Percentiles rank a stretch among this genome's conserved stretches.
phyloP scores from a whole-genome alignment of 2,113 vertebrate species.

The Mugil cephalus region DNA sequence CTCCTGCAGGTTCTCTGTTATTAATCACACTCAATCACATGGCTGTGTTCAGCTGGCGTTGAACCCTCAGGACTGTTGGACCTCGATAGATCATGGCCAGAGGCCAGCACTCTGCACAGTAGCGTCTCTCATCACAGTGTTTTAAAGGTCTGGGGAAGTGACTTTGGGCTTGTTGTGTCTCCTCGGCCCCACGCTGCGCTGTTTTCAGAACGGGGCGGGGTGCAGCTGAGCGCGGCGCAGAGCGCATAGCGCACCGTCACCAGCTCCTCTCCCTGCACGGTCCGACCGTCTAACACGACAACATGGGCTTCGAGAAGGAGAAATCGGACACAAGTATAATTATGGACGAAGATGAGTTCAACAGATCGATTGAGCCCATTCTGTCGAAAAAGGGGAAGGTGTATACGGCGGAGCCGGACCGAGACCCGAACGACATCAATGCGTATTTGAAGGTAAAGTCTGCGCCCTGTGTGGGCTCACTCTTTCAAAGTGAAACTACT shows the following conservation, averaged over 20 bases:
- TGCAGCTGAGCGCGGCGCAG: slow-evolving; percentile 42
- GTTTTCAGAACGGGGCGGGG: slow-evolving; percentile 70
- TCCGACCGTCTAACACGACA: slow-evolving; percentile 10
- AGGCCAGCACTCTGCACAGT: slow-evolving; percentile 10
- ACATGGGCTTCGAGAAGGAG: slow-evolving; percentile 92
- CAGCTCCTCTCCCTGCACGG: slow-evolving; percentile 35
- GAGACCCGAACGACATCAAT: slow-evolving; percentile 88
- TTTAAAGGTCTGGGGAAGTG: slow-evolving; percentile 23
- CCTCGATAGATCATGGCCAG: slow-evolving; percentile 1
- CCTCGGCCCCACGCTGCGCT: slow-evolving; percentile 44
- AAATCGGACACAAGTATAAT: slow-evolving; percentile 87
- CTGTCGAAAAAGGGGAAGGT: slow-evolving; percentile 77
- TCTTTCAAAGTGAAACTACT: slow-evolving; percentile 28
- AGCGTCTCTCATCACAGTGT: slow-evolving; percentile 37
- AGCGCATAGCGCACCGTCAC: slow-evolving; percentile 27
- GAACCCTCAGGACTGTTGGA: neutral
- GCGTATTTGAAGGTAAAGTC: slow-evolving; percentile 88
- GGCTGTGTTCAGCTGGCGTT: neutral
- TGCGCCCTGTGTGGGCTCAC: neutral
- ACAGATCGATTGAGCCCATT: slow-evolving; percentile 83
- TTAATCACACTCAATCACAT: slow-evolving; percentile 25
- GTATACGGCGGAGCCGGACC: slow-evolving; percentile 63
- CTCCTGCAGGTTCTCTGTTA: neutral
- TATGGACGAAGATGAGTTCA: slow-evolving; percentile 89
- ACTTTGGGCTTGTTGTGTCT: slow-evolving; percentile 56